Base-by-base conservation (phyloP, 2,888 invertebrate species). In the Sialis lutaria region DNA sequence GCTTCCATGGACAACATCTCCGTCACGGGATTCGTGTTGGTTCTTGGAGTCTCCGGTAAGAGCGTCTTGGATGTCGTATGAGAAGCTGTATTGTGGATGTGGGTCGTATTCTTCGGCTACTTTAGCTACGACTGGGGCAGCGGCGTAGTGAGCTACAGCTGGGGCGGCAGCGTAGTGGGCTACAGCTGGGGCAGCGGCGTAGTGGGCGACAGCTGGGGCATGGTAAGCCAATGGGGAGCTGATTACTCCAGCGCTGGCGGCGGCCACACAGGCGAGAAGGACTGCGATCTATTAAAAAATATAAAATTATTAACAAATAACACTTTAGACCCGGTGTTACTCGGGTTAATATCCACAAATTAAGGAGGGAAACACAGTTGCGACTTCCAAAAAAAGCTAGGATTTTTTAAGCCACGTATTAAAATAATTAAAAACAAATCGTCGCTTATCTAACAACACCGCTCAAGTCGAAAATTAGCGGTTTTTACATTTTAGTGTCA, bases 11-110 rank as follows among this genome's bases (percentile, higher is more conserved):
- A 70, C 68, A 1, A 64, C 55, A 48, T 65, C 65, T 0, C 69
- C 70, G 47, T 58, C 60, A 33, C 67, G 60, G 35, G 61, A 56
- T 53, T 70, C 70, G 46, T 67, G 65, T 50, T 67, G 64, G 44
- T 64, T 67, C 55, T 69, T 69, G 9, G 60, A 59, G 52, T 70
- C 70, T 34, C 70, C 69, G 1, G 70, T 69, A 2, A 59, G 56
- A 3, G 64, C 78, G 67, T 72, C 78, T 64, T 66, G 73, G 63
- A 68, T 58, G 45, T 64, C 59, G 54, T 70, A 71, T 1, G 67
- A 66, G 53, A 67, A 70, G 50, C 64, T 67, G 55, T 70, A 70
- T 47, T 69, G 67, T 6, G 49, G 40, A 35, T 58, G 57, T 5
- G 57, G 54, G 31, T 56, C 53, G 48, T 57, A 59, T 44, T 64